Evolutionary conservation across 2,797 vertebrate species (phyloP).

Genomic region (Ficedula albicollis): DNA sequence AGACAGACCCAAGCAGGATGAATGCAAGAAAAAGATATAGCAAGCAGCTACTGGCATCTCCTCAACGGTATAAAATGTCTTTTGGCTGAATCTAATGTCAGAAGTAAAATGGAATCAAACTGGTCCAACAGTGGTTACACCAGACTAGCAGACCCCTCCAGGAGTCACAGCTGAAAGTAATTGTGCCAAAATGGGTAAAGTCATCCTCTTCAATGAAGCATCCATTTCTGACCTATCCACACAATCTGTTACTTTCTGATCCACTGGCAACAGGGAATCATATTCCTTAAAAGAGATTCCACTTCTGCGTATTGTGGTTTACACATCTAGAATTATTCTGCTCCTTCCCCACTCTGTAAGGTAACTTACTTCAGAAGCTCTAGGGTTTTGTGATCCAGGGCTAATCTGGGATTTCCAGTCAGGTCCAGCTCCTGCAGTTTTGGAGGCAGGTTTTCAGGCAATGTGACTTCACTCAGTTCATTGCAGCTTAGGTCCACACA

Average conservation of each 20-base stretch:
- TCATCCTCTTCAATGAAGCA: neutral
- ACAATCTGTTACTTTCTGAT: neutral
- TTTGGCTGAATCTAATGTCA: neutral
- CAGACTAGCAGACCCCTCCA: neutral
- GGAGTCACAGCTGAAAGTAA: neutral
- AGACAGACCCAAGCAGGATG: neutral
- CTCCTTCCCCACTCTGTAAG: neutral
- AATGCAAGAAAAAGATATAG: neutral
- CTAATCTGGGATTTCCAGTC: conserved; percentile 94
- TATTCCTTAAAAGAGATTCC: neutral
- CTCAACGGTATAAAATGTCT: neutral
- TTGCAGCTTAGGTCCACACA: conserved; percentile 98
- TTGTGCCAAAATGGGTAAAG: neutral
- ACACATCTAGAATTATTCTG: neutral
- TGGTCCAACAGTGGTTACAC: neutral
- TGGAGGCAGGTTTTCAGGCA: conserved; percentile 94
- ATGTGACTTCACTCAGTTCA: conserved; percentile 89
- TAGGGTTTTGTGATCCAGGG: conserved; percentile 93
- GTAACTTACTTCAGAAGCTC: conserved; percentile 92
- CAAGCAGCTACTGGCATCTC: neutral
- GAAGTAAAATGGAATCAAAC: neutral
- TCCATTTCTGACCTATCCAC: neutral
- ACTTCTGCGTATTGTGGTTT: neutral
- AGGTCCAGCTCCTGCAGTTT: conserved; percentile 97
- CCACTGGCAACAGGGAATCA: neutral